Conservation (phyloP, 2,797 vertebrate genomes). For the Diplodus sargus region DNA sequence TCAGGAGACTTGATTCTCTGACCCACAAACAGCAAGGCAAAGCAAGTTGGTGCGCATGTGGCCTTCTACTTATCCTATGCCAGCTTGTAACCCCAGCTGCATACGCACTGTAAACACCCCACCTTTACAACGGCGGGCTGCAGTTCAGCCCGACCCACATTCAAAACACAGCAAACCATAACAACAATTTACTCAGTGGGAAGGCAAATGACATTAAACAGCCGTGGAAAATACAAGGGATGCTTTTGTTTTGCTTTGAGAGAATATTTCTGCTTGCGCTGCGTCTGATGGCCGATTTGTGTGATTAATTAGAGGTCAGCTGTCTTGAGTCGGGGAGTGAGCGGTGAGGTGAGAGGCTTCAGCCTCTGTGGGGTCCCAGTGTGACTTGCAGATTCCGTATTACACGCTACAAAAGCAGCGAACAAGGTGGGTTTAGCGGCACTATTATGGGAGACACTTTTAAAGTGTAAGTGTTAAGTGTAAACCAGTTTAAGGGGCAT, state of each 20-base stretch:
- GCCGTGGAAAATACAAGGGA: conserved; percentile 16
- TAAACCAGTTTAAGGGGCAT: conserved; percentile 7
- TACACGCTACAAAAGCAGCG: conserved; percentile 21
- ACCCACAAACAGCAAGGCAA: no score
- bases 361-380: not conserved
- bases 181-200: not conserved
- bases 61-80: no score
- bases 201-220: conserved; percentile 47
- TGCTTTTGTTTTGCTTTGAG: conserved; percentile 16
- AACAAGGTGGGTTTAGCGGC: conserved; percentile 11
- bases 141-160: conserved; percentile 5
- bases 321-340: conserved; percentile 13
- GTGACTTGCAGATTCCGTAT: conserved; percentile 14
- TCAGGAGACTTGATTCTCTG: no score
- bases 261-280: conserved; percentile 28
- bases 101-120: not conserved
- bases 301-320: conserved; percentile 64
- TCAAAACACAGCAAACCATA: conserved; percentile 18
- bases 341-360: conserved; percentile 12
- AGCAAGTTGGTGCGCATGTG: no score
- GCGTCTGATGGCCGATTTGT: conserved; percentile 45
- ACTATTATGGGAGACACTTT: conserved; percentile 3
- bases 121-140: not conserved
- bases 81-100: not conserved
- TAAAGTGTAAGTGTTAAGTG: not conserved